phyloP scores from a whole-genome alignment of 2,888 invertebrate species.

The Metacarcinus magister region DNA sequence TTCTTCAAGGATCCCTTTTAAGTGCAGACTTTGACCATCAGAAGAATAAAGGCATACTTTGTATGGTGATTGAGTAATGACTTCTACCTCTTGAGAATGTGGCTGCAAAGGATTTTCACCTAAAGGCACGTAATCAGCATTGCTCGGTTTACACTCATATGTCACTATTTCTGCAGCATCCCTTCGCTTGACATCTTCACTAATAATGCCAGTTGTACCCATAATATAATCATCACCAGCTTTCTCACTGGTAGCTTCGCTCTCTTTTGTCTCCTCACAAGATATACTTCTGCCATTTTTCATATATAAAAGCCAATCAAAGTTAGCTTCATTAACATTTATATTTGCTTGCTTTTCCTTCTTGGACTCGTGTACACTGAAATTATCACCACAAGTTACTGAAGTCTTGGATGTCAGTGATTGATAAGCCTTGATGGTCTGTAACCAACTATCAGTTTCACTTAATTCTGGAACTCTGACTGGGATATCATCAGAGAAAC shows the following conservation, averaged over 20 bases:
- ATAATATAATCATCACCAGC: not conserved
- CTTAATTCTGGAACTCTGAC: constrained; percentile 47
- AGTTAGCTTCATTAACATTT: not conserved
- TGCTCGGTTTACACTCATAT: not conserved
- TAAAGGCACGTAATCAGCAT: not conserved
- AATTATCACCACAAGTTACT: not conserved
- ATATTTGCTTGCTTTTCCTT: not conserved
- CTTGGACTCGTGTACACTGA: not conserved
- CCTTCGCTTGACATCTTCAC: not conserved
- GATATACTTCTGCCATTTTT: not conserved
- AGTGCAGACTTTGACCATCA: not conserved
- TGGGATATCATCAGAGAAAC: constrained; percentile 59
- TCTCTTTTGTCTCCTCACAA: not conserved
- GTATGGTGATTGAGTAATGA: not conserved
- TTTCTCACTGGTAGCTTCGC: not conserved
- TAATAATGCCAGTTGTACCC: not conserved
- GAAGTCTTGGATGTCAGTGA: constrained; percentile 42
- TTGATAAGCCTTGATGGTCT: constrained; percentile 51
- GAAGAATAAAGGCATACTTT: not conserved
- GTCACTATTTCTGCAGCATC: not conserved
- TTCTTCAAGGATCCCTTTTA: constrained; percentile 17
- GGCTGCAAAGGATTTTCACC: not conserved
- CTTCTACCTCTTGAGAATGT: not conserved
- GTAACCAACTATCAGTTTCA: constrained; percentile 64
- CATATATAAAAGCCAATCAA: not conserved